Evolutionary conservation across 1,140 invertebrate species (phyloP).

Genomic region (Onthophagus taurus): DNA sequence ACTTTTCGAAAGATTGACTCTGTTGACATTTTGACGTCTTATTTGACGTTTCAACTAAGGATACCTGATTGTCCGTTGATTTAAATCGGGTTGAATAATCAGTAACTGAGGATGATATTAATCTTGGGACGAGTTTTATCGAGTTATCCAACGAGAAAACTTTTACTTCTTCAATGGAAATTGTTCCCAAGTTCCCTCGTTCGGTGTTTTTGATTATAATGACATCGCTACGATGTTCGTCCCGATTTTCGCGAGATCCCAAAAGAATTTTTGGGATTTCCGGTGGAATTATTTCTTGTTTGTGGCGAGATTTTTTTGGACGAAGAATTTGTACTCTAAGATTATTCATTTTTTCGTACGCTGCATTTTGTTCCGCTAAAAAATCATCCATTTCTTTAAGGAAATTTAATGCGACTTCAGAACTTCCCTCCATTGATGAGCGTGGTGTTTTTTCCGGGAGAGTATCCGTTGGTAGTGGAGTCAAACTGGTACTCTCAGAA

Average conservation of each 20-base stretch:
- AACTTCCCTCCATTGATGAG: slow-evolving; percentile 3
- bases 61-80: no score
- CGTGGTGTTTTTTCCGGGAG: no score
- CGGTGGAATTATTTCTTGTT: no score
- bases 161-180: slow-evolving; percentile 1
- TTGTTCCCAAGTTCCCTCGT: background rate
- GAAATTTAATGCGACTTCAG: slow-evolving; percentile 2
- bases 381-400: background rate
- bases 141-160: slow-evolving; percentile 2
- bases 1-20: no score
- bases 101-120: background rate
- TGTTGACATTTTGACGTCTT: no score
- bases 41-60: no score
- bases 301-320: no score
- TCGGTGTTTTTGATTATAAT: slow-evolving; percentile 3
- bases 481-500: no score
- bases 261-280: slow-evolving; percentile 4
- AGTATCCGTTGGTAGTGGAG: no score
- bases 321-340: background rate
- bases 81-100: background rate
- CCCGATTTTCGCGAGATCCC: background rate
- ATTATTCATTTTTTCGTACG: background rate
- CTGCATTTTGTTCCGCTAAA: background rate
- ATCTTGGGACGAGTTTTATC: slow-evolving; percentile 1
- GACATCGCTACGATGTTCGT: background rate